Base-by-base conservation (phyloP, 2,888 invertebrate species). In the Trichopria drosophilae region DNA sequence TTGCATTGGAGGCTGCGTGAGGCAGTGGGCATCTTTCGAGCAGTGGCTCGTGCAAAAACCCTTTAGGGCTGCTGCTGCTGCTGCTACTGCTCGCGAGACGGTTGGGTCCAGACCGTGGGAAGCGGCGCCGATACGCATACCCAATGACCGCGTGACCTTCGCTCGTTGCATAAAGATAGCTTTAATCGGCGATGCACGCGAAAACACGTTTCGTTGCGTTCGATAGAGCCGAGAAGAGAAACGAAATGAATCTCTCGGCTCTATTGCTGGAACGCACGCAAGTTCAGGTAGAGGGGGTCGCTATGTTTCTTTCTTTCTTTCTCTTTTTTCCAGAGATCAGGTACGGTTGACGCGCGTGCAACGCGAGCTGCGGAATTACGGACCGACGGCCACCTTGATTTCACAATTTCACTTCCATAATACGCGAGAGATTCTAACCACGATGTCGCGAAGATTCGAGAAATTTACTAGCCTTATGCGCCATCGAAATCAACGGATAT, bases 81-180 rank as follows among this genome's bases (percentile, higher is more conserved):
- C n/a, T n/a, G n/a, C n/a, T n/a, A n/a, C n/a, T n/a, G n/a, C n/a
- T n/a, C n/a, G 68, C 61, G 56, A 55, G 58, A 62, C 61, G 61
- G 62, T 63, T 62, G 51, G 43, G 49, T 51, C 51, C 51, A 53
- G 49, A 67, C 69, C 69, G 70, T 70, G 70, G 69, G 69, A 70
- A 70, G 69, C n/a, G n/a, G 43, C 57, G 51, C 53, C 56, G 61
- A 69, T 68, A 65, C 69, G 71, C 72, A 73, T 73, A 73, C 62
- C 66, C 66, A 72, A 72, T 72, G 70, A 71, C 71, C 67, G 63
- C 68, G 69, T 67, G 69, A 72, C 69, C 71, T 71, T 71, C 72
- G 70, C 57, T 56, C 66, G 68, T 71, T 73, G 72, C 73, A 73
- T 72, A 71, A 73, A 72, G 69, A 71, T 72, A 67, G 61, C 61